Conservation (phyloP, 2,888 invertebrate species). For the Lycocerus yunnanus region DNA sequence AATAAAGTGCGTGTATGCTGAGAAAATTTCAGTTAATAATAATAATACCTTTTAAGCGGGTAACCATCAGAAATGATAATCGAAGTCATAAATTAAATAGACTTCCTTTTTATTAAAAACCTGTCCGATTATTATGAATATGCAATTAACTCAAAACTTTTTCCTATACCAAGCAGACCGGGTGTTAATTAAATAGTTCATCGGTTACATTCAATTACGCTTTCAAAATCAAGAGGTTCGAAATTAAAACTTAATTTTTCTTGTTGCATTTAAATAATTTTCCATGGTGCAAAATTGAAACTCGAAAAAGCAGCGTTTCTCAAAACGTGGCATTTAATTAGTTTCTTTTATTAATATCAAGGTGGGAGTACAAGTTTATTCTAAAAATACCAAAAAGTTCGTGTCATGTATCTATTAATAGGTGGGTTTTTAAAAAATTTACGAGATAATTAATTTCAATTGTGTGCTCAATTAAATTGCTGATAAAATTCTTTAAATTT, state of each 20-base stretch:
- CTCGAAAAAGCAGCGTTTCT: neutral
- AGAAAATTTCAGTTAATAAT: neutral
- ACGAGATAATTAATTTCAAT: neutral
- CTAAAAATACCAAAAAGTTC: neutral
- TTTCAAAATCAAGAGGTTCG: neutral
- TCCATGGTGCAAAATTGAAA: neutral
- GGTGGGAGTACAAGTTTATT: neutral
- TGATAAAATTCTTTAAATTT: neutral
- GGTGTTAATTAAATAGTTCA: conserved; percentile 11
- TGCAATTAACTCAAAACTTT: conserved; percentile 17
- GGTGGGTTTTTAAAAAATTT: neutral
- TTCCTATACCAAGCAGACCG: conserved; percentile 1
- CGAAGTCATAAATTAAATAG: conserved; percentile 13
- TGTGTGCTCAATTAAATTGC: neutral
- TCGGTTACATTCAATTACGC: conserved; percentile 13
- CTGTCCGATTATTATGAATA: conserved; percentile 20
- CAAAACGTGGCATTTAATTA: neutral
- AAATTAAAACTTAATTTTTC: neutral
- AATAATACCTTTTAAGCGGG: conserved; percentile 7
- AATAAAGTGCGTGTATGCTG: neutral
- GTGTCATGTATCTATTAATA: neutral
- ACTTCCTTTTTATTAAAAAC: conserved; percentile 11
- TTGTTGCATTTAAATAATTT: no score
- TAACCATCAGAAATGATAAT: conserved; percentile 15
- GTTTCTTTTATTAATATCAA: neutral